Conservation (phyloP, 2,113 vertebrate genomes). For the Peromyscus leucopus region DNA sequence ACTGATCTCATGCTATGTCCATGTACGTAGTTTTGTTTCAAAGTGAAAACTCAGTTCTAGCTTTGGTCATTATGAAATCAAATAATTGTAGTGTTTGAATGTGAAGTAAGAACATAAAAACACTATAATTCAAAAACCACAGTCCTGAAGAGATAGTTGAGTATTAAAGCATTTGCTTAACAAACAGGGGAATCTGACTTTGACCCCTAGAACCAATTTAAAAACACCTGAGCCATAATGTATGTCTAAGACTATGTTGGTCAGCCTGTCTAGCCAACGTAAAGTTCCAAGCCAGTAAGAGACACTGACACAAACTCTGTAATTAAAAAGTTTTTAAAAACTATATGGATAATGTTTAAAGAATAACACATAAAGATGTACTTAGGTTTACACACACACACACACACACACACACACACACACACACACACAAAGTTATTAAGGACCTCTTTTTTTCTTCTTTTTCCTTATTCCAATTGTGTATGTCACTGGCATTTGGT, state of each 20-base stretch:
- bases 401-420: neutral
- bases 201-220: neutral
- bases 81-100: neutral
- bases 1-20: neutral
- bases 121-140: neutral
- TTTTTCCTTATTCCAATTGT: neutral
- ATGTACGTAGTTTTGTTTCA: neutral
- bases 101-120: neutral
- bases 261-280: neutral
- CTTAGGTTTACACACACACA: neutral
- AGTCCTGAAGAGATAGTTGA: neutral
- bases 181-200: neutral
- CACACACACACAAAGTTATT: neutral
- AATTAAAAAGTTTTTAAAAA: neutral
- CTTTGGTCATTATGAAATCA: neutral
- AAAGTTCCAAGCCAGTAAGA: neutral
- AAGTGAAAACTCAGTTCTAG: neutral
- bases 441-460: neutral
- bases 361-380: neutral
- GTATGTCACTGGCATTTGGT: neutral
- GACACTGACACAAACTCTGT: neutral
- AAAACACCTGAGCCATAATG: neutral
- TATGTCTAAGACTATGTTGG: neutral
- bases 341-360: neutral
- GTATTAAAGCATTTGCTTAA: neutral